Base-by-base conservation (phyloP, 2,888 invertebrate species). In the Drosophila eohydei region DNA sequence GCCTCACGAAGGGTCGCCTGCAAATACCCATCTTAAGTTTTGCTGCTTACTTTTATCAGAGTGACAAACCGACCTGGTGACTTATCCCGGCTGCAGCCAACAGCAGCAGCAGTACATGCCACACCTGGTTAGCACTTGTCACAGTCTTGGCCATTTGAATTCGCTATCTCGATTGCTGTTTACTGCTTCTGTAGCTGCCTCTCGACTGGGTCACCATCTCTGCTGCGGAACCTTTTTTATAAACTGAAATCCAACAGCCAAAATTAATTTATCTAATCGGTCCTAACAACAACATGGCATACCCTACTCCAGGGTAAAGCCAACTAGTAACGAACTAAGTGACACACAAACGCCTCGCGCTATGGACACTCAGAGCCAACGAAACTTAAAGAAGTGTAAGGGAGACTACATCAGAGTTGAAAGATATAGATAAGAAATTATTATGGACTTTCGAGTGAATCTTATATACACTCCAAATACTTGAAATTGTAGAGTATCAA, bases 1-100 rank as follows among this genome's bases (percentile, higher is more conserved):
- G 21, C 6, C 34, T 52, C 44, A 28, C 36, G 43, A 14, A 74
- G 40, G 1, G 91, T 77, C 2, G 93, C 92, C 64, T 79, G 66
- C 14, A 75, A 63, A 48, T 50, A 38, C 36, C 30, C 58, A 50
- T 30, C 12, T 0, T 34, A 3, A 16, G 51, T 67, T 75, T 55
- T 67, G 50, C 6, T 14, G 2, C 6, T 2, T 12, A 32, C 7
- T 40, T 41, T 64, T 48, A 59, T 61, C 4, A 28, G 9, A 14
- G 0, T 9, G 16, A 3, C n/a, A 3, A 16, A 57, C 73, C 50
- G 41, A 82, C 92, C 64, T 79, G 69, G 11, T 40, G 74, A 74
- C 81, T 81, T 66, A 81, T 14, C 7, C 12, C 52, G 32, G 62
- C 48, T 14, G 41, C 26, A 2, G 60, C 34, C 32, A 63, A 61